Evolutionary conservation across 1,140 invertebrate species (phyloP).

Genomic region (Microplitis demolitor): DNA sequence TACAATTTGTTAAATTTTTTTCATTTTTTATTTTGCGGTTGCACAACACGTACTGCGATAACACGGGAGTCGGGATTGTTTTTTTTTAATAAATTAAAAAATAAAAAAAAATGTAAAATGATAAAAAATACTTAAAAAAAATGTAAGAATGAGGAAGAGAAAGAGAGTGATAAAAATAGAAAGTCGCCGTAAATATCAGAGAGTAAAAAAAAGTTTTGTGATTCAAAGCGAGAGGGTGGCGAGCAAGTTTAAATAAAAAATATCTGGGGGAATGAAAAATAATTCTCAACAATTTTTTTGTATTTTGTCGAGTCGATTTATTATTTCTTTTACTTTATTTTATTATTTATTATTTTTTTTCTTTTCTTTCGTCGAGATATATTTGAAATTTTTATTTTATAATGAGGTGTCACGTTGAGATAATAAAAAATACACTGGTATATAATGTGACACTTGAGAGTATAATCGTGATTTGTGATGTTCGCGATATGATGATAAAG

Average conservation of each 20-base stretch:
- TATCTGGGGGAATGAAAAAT: not conserved
- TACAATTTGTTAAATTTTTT: not conserved
- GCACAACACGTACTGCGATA: not conserved
- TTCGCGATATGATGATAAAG: not conserved
- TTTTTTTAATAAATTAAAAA: slow-evolving; percentile 15
- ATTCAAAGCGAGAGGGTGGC: not conserved
- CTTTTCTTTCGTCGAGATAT: slow-evolving; percentile 2
- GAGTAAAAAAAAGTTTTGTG: not conserved
- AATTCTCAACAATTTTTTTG: not conserved
- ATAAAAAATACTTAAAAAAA: slow-evolving; percentile 17
- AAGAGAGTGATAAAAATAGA: not conserved
- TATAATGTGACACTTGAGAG: slow-evolving; percentile 8
- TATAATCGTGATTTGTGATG: slow-evolving; percentile 2
- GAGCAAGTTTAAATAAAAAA: no score
- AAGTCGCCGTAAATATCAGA: slow-evolving; percentile 2
- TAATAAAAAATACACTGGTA: not conserved
- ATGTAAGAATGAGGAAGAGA: not conserved
- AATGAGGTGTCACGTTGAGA: slow-evolving; percentile 8
- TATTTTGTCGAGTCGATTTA: slow-evolving; percentile 3
- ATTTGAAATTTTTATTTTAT: slow-evolving; percentile 3
- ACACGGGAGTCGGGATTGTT: slow-evolving; percentile 1
- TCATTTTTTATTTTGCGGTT: not conserved
- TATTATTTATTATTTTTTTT: no score
- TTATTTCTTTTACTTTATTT: not conserved
- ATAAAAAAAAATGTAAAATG: slow-evolving; percentile 9